Evolutionary conservation across 2,113 vertebrate species (phyloP), one percentile per base, ranked within the genome.

Genomic region (Albula goreensis): DNA sequence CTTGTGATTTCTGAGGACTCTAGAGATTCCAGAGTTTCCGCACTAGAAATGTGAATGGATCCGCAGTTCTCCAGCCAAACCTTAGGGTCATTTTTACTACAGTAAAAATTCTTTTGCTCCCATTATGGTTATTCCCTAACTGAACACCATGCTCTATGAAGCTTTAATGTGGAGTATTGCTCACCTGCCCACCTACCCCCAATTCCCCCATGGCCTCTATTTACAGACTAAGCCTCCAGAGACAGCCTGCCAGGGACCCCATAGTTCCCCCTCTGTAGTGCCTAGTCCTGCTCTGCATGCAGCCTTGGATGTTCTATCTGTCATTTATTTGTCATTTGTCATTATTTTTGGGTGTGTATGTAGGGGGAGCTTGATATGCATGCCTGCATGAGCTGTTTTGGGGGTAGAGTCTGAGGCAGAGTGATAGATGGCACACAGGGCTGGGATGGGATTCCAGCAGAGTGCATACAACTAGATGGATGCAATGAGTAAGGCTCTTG

Each of bases 201-300:
- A 11, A 31, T 31, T 48, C 53, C n/a, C 52, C 56, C 48, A 41
- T 57, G 15, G 25, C 25, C 50, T 49, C 50, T n/a, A 15, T 17
- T 19, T 70, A 5, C 66, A 48, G 66, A 52, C 51, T 86, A 80
- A 86, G 51, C 19, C 60, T 25, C 60, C 63, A 53, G 85, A 19
- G 63, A 82, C 15, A 82, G 85, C 60, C 85, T 78, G 85, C 85
- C 85, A 82, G 25, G 80, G 50, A 48, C 80, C 51, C 80, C 19
- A 57, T 63, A 70, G 31, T 77, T 66, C 50, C 78, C 63, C 66
- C 63, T 81, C 57, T 79, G 51, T 79, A 78, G 10, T 85, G 51
- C 17, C 83, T 22, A 50, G 51, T 57, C 81, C 53, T 80, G 77
- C 86, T 80, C 57, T 81, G 83, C 50, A 74, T 87, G 86, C 10